Evolutionary conservation across 2,888 invertebrate species (phyloP), one percentile per base, ranked within the genome.

Genomic region (Rhamphomyia laevipes): DNA sequence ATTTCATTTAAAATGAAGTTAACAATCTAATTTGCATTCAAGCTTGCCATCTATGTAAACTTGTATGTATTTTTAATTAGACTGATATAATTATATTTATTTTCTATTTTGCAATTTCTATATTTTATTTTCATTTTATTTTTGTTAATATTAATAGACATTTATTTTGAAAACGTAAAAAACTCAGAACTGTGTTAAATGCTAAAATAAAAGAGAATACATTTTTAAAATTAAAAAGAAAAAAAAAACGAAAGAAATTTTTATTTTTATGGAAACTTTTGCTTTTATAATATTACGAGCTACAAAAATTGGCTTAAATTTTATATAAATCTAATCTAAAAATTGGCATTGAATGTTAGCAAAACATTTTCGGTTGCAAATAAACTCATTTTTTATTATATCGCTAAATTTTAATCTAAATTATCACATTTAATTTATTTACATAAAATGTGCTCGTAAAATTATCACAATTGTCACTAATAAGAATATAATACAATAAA

Each of bases 171-270:
- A n/a, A 56, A 55, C 58, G 58, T 58, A 58, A 59, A 58, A 58
- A 59, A 54, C 59, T 58, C 59, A 59, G 59, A 59, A 59, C 57
- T 53, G 55, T 52, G 54, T 43, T 23, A 43, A 43, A 15, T n/a
- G 38, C 23, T 46, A 17, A 35, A 45, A 48, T 42, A 15, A 50
- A 40, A 50, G 46, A 48, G 45, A 41, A 12, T 41, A n/a, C n/a
- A n/a, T 21, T 21, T 21, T 41, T 21, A n/a, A n/a, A n/a, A n/a
- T 17, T 21, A 21, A 13, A 21, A 41, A 13, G 18, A 18, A 40
- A 18, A 41, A 13, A 40, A 18, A 40, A 18, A 17, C 15, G 7
- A 43, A 43, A 43, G 7, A 43, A 13, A 23, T 43, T 27, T 15
- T 43, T 30, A 23, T 43, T 27, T 15, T 43, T 30, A 7, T 6